A percentile compares a stretch with the other conserved stretches of the same genome.
phyloP scores from a whole-genome alignment of 2,888 invertebrate genomes.

The Nomada lathburiana region DNA sequence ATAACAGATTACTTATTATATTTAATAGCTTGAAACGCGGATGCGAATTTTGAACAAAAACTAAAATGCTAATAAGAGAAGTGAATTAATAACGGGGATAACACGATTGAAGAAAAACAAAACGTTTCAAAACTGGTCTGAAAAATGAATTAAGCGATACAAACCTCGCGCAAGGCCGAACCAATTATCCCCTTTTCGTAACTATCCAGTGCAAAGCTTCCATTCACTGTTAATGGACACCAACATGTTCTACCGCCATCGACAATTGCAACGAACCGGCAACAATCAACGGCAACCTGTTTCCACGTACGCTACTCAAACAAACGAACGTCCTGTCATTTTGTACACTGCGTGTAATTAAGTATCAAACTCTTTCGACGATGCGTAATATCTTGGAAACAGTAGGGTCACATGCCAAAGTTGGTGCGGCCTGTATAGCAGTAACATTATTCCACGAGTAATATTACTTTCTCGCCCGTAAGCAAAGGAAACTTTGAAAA shows the following conservation, averaged over 20 bases:
- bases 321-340: conserved; percentile 5
- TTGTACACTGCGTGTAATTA: neutral
- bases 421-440: conserved; percentile 5
- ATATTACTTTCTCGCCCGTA: conserved; percentile 17
- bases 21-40: no score
- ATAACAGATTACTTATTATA: no score
- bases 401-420: neutral
- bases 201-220: neutral
- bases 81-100: no score
- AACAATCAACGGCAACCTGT: neutral
- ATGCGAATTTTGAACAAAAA: no score
- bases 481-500: neutral
- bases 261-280: neutral
- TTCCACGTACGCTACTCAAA: neutral
- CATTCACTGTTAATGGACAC: neutral
- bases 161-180: neutral
- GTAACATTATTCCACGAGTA: conserved; percentile 32
- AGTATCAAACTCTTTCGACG: conserved; percentile 18
- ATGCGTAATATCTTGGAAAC: conserved; percentile 1
- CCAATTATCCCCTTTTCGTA: neutral
- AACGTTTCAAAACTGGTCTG: neutral
- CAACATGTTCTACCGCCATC: neutral
- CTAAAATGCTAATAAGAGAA: no score
- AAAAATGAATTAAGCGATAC: neutral
- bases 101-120: no score